Evolutionary conservation across 2,113 vertebrate genomes (phyloP), one percentile per base, ranked within the genome.

Genomic region (Chunga burmeisteri): DNA sequence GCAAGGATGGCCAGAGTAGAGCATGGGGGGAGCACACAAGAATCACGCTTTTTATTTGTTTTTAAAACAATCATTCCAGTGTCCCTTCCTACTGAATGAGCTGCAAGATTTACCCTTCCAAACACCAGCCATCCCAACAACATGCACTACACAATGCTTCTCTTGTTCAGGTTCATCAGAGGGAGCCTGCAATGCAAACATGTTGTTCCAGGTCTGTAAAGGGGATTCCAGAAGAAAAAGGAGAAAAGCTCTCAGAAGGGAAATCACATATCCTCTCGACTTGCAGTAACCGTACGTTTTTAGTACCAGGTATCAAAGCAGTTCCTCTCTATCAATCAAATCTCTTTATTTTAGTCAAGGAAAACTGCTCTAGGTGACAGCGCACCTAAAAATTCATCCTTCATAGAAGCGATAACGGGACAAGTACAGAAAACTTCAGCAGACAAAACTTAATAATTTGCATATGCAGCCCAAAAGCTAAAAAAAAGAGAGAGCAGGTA

Each of bases 171-270:
- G 34, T 38, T 89, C 75, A 47, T 34, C 22, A 67, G 55, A 73
- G 71, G 13, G 16, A 70, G 38, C 6, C 71, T 55, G 59, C 52
- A 91, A 44, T 5, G 38, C 40, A 50, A 73, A 68, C 15, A 8
- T 2, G 0, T 16, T 42, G 15, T 59, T 55, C 32, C 55, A 40
- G 0, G 2, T 23, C 79, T 74, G 9, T 44, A 62, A 70, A 56
- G 21, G 25, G 40, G 23, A 29, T 68, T 88, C n/a, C 88, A 79
- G 40, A 67, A 36, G 16, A 46, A 55, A 90, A 81, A 47, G 6
- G 0, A 13, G 46, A 40, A 70, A 90, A 68, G 15, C 20, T 80
- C 18, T 62, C 62, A 42, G 29, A 82, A 67, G 15, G 19, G 18
- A 81, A 94, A 67, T 27, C 27, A 29, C 22, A 2, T 7, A 29